Evolutionary conservation across 2,888 invertebrate species (phyloP).

Genomic region (Papilio demoleus): DNA sequence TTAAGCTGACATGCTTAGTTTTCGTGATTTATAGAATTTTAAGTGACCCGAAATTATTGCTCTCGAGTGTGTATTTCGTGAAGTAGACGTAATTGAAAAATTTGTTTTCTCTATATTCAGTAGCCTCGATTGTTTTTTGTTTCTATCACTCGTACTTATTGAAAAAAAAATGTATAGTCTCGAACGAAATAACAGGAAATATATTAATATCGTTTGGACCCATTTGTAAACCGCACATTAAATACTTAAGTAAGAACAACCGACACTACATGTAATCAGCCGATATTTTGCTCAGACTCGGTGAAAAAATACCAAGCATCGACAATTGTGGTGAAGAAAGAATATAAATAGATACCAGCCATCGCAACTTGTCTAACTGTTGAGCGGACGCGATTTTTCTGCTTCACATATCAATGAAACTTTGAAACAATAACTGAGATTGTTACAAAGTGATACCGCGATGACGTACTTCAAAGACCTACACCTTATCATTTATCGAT

Average conservation of each 20-base stretch:
- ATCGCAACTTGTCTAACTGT: background rate
- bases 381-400: slow-evolving; percentile 6
- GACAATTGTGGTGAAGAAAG: slow-evolving; percentile 22
- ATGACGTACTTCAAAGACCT: no score
- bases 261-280: slow-evolving; percentile 64
- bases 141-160: slow-evolving; percentile 48
- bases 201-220: slow-evolving; percentile 64
- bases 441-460: no score
- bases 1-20: no score
- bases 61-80: no score
- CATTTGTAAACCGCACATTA: slow-evolving; percentile 71
- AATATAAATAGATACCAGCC: slow-evolving; percentile 19
- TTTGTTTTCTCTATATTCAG: no score
- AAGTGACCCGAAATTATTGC: no score
- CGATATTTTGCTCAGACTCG: slow-evolving; percentile 52
- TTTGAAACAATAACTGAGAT: no score
- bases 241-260: slow-evolving; percentile 62
- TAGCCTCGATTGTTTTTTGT: background rate
- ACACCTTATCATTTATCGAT: no score
- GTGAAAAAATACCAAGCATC: slow-evolving; percentile 38
- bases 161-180: slow-evolving; percentile 56
- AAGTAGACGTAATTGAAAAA: no score
- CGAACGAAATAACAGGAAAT: slow-evolving; percentile 63
- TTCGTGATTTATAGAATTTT: no score
- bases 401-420: background rate